A percentile compares a stretch with the other conserved stretches of the same genome.
Conservation (phyloP, 2,113 vertebrate species). For the Chloropsis cyanopogon region DNA sequence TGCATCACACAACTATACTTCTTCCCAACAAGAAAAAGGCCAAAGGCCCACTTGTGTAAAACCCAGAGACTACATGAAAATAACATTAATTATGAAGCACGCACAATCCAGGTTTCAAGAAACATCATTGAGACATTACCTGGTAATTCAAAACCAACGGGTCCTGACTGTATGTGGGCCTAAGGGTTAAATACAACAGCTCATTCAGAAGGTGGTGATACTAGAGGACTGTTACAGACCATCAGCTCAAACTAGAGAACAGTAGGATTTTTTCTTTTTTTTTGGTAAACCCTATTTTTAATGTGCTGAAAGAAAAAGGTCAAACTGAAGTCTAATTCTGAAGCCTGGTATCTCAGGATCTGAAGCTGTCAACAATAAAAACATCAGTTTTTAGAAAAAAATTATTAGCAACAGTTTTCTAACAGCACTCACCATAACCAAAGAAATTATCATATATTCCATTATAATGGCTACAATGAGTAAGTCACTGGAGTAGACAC, state of each 20-base stretch:
- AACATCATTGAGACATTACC: background rate
- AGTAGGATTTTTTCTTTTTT: background rate
- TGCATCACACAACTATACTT: background rate
- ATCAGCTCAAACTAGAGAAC: background rate
- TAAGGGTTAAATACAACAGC: background rate
- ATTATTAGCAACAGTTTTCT: background rate
- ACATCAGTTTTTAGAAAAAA: accelerated
- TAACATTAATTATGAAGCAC: background rate
- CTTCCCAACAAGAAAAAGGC: background rate
- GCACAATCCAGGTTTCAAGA: background rate
- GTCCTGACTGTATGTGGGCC: too few relatives aligned
- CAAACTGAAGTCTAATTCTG: background rate
- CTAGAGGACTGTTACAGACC: background rate
- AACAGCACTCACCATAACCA: background rate
- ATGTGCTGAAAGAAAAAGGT: background rate
- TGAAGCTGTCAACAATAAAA: background rate
- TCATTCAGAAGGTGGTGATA: background rate
- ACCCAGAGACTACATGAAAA: background rate
- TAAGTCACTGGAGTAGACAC: background rate
- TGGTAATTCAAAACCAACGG: background rate
- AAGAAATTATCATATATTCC: background rate
- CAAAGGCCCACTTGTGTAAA: background rate
- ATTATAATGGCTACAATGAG: background rate
- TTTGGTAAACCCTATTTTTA: background rate
- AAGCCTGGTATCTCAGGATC: background rate